Evolutionary conservation across 2,888 invertebrate genomes (phyloP), one percentile per base, ranked within the genome.

Genomic region (Xylota segnis): DNA sequence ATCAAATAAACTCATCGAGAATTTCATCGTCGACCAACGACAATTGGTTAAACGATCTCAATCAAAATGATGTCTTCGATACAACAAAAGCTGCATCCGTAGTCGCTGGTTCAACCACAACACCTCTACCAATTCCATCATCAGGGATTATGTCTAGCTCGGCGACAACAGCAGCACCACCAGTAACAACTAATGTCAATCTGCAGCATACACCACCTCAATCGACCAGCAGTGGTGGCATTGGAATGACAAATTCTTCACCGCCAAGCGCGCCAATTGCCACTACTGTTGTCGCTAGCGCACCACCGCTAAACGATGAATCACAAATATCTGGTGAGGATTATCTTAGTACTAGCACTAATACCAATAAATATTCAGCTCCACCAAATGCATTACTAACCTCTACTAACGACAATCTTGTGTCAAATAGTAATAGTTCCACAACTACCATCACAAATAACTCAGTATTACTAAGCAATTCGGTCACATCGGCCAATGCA

Each of bases 41-140:
- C 32, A 89, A 88, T 70, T 91, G 91, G 91, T 70, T 91, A 68
- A 89, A 91, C 34, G 91, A 91, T 82, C 76, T 91, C 70, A 90
- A 91, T 61, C 90, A 90, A 16, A 89, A 88, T 56, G 91, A 91
- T 89, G 91, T 91, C 12, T 91, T 91, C 61, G 91, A 91, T 76
- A 91, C 91, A 14, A 90, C 91, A 23, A 90, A 90, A 82, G 89
- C 90, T 5, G 87, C 89, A 16, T 83, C 89, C 18, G 87, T 89
- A 63, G 88, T 86, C 5, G 63, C 72, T 70, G 68, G 65, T 56
- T 77, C 86, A 32, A 76, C 71, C n/a, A 76, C 86, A 78, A 63
- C 82, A 18, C 61, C 75, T 29, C 61, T 79, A 54, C 81, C 65
- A 63, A 84, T 72, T 45, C 71, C 78, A 40, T 79, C 79, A 10